phyloP scores from a whole-genome alignment of 2,888 invertebrate genomes.

The Orthosia incerta region DNA sequence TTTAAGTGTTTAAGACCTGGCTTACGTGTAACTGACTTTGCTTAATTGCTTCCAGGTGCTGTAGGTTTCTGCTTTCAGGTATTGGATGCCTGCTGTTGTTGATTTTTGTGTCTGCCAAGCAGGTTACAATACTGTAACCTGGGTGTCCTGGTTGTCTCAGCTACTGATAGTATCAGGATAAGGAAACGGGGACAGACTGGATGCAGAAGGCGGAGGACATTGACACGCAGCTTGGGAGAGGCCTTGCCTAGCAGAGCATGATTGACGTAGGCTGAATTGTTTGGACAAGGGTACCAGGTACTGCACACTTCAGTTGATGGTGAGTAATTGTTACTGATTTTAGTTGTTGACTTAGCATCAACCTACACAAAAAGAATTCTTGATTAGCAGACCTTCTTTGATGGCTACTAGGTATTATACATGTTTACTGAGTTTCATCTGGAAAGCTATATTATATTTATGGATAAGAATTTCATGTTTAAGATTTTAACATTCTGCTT shows the following conservation, averaged over 20 bases:
- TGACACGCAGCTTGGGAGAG: too few relatives aligned
- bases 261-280: too few relatives aligned
- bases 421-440: neutral
- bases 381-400: too few relatives aligned
- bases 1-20: constrained; percentile 78
- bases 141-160: too few relatives aligned
- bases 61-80: neutral
- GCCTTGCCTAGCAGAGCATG: too few relatives aligned
- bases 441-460: too few relatives aligned
- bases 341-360: neutral
- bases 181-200: too few relatives aligned
- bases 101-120: neutral
- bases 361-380: neutral
- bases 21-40: constrained; percentile 68
- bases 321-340: neutral
- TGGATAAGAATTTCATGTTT: neutral
- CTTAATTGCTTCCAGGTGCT: constrained; percentile 42
- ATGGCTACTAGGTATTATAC: too few relatives aligned
- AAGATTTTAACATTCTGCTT: neutral
- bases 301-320: neutral
- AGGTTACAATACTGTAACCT: neutral
- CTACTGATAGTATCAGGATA: too few relatives aligned
- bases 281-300: too few relatives aligned
- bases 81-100: neutral
- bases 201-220: too few relatives aligned